Conservation (phyloP, 2,888 invertebrate genomes). For the Dascillus cervinus region DNA sequence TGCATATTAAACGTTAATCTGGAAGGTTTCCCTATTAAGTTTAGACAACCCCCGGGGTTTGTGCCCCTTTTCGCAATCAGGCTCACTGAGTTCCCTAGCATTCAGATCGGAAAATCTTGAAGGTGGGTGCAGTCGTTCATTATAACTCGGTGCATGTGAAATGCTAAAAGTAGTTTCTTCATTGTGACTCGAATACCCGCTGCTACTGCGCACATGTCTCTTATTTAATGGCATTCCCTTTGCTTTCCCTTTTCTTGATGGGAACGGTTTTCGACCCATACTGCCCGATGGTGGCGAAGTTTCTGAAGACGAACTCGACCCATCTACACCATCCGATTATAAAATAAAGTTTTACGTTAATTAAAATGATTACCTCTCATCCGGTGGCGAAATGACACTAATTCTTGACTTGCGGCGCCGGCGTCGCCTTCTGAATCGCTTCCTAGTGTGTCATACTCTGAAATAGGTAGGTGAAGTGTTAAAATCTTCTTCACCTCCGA, state of each 20-base stretch:
- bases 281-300: slow-evolving; percentile 56
- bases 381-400: slow-evolving; percentile 47
- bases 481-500: slow-evolving; percentile 90
- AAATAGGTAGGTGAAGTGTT: slow-evolving; percentile 87
- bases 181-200: slow-evolving; percentile 76
- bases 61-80: slow-evolving; percentile 43
- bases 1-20: slow-evolving; percentile 61
- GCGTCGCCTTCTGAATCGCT: slow-evolving; percentile 75
- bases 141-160: slow-evolving; percentile 72
- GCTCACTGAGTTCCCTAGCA: slow-evolving; percentile 41
- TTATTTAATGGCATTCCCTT: slow-evolving; percentile 52
- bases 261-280: slow-evolving; percentile 56
- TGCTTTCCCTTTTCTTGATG: slow-evolving; percentile 58
- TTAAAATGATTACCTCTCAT: slow-evolving; percentile 39
- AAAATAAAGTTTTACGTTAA: not conserved
- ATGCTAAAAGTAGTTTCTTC: slow-evolving; percentile 81
- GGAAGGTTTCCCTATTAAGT: slow-evolving; percentile 61
- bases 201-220: slow-evolving; percentile 68
- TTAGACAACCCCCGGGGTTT: slow-evolving; percentile 39
- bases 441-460: slow-evolving; percentile 82
- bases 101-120: slow-evolving; percentile 73
- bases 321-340: slow-evolving; percentile 65
- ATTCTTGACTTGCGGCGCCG: slow-evolving; percentile 53
- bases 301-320: slow-evolving; percentile 72
- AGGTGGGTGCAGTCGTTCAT: slow-evolving; percentile 78